A percentile compares a stretch with the other conserved stretches of the same genome.
phyloP scores from a whole-genome alignment of 2,113 vertebrate genomes.

The Plecturocebus donacophilus region DNA sequence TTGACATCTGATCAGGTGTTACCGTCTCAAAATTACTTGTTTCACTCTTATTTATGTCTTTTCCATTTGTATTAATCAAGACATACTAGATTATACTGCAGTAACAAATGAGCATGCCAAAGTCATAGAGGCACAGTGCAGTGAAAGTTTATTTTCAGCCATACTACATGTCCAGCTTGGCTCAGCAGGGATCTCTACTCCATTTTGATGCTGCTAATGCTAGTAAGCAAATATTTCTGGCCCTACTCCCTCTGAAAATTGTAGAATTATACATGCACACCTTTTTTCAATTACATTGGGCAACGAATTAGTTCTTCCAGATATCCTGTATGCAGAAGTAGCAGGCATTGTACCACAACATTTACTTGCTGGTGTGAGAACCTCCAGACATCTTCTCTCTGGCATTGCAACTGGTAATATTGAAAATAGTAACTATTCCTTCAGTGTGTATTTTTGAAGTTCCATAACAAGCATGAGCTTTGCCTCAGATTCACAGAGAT shows the following conservation, averaged over 20 bases:
- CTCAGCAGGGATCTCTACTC: too few species aligned
- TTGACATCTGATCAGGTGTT: neutral
- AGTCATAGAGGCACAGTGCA: neutral
- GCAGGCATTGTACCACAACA: neutral
- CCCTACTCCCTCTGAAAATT: neutral
- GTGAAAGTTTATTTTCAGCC: neutral
- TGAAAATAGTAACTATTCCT: neutral
- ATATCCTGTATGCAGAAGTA: neutral
- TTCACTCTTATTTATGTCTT: neutral
- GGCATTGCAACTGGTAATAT: too few species aligned
- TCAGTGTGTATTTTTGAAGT: neutral
- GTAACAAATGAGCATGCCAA: neutral
- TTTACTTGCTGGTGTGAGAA: neutral
- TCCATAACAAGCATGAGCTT: neutral
- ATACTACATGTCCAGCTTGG: too few species aligned
- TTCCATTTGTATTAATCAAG: neutral
- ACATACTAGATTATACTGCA: neutral
- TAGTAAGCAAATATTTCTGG: neutral
- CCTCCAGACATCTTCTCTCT: too few species aligned
- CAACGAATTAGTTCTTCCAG: neutral
- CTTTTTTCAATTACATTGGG: neutral
- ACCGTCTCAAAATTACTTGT: rapidly evolving
- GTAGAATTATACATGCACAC: rapidly evolving
- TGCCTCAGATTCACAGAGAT: too few species aligned
- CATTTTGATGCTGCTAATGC: neutral